A percentile compares a stretch with the other conserved stretches of the same genome.
phyloP scores from a whole-genome alignment of 2,113 vertebrate genomes.

The Cinclus mexicanus region DNA sequence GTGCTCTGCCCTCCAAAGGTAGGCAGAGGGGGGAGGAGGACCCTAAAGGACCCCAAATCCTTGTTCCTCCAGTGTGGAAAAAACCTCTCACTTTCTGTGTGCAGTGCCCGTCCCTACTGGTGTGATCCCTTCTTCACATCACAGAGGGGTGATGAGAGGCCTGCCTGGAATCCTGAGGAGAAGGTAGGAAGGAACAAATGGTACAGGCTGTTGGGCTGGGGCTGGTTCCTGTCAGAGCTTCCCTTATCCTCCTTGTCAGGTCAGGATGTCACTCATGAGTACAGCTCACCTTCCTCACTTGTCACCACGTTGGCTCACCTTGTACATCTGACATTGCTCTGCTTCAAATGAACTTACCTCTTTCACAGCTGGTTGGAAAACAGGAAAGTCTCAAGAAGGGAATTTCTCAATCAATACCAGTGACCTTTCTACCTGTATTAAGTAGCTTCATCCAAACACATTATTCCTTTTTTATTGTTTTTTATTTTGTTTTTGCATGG shows the following conservation, averaged over 20 bases:
- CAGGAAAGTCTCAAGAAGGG: background rate
- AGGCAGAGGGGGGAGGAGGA: background rate
- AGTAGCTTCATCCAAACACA: background rate
- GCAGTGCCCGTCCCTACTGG: background rate
- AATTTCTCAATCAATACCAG: slow-evolving; percentile 1
- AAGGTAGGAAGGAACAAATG: background rate
- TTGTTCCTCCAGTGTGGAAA: background rate
- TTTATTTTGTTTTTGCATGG: background rate
- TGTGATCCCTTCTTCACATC: background rate
- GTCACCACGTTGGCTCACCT: background rate
- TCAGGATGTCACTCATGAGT: background rate
- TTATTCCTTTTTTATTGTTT: background rate
- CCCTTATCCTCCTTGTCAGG: background rate
- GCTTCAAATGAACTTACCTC: background rate
- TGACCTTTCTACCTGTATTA: background rate
- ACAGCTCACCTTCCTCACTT: background rate
- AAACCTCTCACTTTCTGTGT: background rate
- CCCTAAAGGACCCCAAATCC: background rate
- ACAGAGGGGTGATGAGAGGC: rapidly evolving
- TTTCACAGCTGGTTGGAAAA: background rate
- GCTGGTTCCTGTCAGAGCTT: background rate
- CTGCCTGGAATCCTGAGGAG: background rate
- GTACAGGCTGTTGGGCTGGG: background rate
- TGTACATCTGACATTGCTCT: background rate
- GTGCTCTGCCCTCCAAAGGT: background rate